Conservation (phyloP, 1,140 invertebrate genomes). For the Nephila pilipes region DNA sequence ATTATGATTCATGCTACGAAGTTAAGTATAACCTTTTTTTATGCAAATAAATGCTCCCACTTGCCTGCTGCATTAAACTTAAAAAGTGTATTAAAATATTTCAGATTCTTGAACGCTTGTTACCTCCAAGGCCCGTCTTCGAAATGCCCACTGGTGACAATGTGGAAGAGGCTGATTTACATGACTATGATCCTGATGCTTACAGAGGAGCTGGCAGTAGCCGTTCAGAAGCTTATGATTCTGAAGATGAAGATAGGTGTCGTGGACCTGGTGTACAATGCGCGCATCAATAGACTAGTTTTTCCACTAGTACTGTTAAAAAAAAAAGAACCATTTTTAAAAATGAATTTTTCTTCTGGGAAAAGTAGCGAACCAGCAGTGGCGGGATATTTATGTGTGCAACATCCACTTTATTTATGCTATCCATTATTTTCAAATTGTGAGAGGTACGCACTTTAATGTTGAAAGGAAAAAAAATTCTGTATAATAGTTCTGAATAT, state of each 20-base stretch:
- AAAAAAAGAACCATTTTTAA: slow-evolving; percentile 18
- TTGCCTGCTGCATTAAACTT: too few species aligned
- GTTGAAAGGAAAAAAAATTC: slow-evolving; percentile 9
- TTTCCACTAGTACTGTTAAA: background rate
- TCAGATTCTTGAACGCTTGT: slow-evolving; percentile 86
- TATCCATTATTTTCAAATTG: slow-evolving; percentile 34
- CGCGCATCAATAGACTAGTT: slow-evolving; percentile 85
- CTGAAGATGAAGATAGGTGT: slow-evolving; percentile 86
- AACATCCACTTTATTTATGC: slow-evolving; percentile 56
- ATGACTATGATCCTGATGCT: slow-evolving; percentile 86
- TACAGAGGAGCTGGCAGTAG: slow-evolving; percentile 79
- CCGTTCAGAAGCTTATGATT: slow-evolving; percentile 86
- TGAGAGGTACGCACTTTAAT: slow-evolving; percentile 41
- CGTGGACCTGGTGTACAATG: slow-evolving; percentile 86
- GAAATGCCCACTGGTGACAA: slow-evolving; percentile 87
- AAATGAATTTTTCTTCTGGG: slow-evolving; percentile 27
- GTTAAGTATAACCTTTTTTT: too few species aligned
- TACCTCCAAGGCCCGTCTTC: slow-evolving; percentile 86
- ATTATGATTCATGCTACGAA: too few species aligned
- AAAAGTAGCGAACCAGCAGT: slow-evolving; percentile 8
- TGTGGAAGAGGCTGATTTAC: slow-evolving; percentile 91
- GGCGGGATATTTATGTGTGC: slow-evolving; percentile 10
- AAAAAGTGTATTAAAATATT: too few species aligned
- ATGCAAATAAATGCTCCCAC: too few species aligned
- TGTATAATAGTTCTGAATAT: slow-evolving; percentile 67